phyloP scores from a whole-genome alignment of 2,113 vertebrate species.

The Macrotus californicus region DNA sequence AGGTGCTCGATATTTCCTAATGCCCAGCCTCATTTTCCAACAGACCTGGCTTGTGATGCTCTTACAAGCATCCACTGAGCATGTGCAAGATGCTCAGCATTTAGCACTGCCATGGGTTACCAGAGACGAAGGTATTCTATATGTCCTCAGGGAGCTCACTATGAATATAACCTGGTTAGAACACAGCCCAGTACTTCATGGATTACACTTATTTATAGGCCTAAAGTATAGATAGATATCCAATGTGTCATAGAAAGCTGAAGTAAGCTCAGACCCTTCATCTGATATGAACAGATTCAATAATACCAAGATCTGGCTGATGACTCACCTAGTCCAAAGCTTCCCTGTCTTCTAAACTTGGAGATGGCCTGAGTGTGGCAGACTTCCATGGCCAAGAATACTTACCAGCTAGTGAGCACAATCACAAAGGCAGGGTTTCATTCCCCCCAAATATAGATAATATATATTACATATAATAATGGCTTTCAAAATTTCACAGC shows the following conservation, averaged over 20 bases:
- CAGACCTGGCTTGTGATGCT: not conserved
- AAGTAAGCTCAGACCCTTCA: not conserved
- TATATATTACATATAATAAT: not conserved
- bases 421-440: not conserved
- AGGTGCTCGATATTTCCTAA: not conserved
- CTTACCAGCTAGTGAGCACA: not conserved
- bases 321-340: not conserved
- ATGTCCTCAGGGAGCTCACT: too few species aligned
- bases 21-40: not conserved
- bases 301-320: not conserved
- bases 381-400: not conserved
- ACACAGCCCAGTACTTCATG: not conserved
- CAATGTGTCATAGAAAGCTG: too few species aligned
- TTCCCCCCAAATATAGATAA: too few species aligned
- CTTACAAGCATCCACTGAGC: not conserved
- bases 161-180: not conserved
- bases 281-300: too few species aligned
- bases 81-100: not conserved
- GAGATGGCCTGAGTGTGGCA: not conserved
- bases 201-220: not conserved
- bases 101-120: too few species aligned
- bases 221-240: not conserved
- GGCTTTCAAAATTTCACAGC: conserved; percentile 5
- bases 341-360: not conserved
- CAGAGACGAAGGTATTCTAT: not conserved